Evolutionary conservation across 2,113 vertebrate species (phyloP), one percentile per base, ranked within the genome.

Genomic region (Grammomys surdaster): DNA sequence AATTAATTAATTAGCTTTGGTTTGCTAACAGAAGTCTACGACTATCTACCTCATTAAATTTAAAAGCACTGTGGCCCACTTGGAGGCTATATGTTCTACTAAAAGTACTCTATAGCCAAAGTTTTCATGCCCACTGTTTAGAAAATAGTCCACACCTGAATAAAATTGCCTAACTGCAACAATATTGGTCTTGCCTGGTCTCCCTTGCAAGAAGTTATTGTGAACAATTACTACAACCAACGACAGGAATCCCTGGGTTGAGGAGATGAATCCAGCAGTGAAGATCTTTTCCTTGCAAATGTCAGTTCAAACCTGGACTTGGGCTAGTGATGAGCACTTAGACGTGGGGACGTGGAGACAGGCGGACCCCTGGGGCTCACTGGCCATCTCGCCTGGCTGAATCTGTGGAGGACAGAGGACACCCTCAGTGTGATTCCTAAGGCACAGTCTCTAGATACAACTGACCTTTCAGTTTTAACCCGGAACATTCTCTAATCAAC

Each of bases 1-100:
- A 4, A 58, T 58, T 58, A 16, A 56, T 56, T 56, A 16, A 56
- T 56, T 56, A 13, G 11, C 28, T 67, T 67, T 67, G 28, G 80
- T 67, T 81, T 76, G 4, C 31, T 36, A 10, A 89, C 63, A 46
- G 14, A 94, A 91, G 65, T 73, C 90, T 81, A 75, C 76, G 86
- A 33, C 11, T 82, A 76, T 40, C 91, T 67, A 26, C 75, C 63
- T 96, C 67, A 58, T 89, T 96, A 84, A 84, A 90, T 89, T 92
- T 28, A 40, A 96, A 93, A 89, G 48, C 33, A 14, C 12, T 65
- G 46, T 58, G 40, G 36, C n/a, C 85, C 20, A n/a, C 63, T 43
- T 82, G 46, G 82, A 89, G 19, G 60, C 13, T 20, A 13, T 4
- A n/a, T 16, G 10, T 33, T 75, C 5, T 58, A 85, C 24, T 63